Percentiles rank a stretch among this genome's conserved stretches.
Conservation (phyloP, 2,113 vertebrate genomes). For the Indicator indicator region DNA sequence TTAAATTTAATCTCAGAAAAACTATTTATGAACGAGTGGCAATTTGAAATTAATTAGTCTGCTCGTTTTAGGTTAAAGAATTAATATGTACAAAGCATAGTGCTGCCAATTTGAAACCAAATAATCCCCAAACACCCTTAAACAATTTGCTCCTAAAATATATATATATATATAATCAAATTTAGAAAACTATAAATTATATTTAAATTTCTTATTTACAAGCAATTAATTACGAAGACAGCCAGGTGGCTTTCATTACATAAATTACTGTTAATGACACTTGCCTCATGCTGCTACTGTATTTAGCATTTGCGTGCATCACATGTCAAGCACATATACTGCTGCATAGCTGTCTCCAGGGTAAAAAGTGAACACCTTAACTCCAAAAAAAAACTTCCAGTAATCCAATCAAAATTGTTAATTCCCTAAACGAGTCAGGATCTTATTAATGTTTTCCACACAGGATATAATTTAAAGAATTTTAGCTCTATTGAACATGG, state of each 20-base stretch:
- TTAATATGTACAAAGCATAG: neutral
- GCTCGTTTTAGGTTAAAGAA: slow-evolving; percentile 2
- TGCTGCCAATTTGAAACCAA: slow-evolving; percentile 9
- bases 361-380: slow-evolving; percentile 72
- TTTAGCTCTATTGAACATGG: neutral
- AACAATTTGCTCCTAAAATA: slow-evolving; percentile 69
- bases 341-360: slow-evolving; percentile 77
- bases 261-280: slow-evolving; percentile 98
- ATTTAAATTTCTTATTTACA: slow-evolving; percentile 93
- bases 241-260: slow-evolving; percentile 87
- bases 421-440: neutral
- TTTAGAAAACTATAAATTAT: slow-evolving; percentile 89
- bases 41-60: neutral
- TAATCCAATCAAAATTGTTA: neutral
- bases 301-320: slow-evolving; percentile 90
- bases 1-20: neutral
- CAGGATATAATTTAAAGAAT: neutral
- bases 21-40: neutral
- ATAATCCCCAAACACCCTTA: slow-evolving; percentile 14
- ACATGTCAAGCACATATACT: slow-evolving; percentile 82
- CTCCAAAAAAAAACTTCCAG: slow-evolving; percentile 31
- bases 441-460: slow-evolving; percentile 1
- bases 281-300: slow-evolving; percentile 91
- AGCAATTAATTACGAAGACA: slow-evolving; percentile 97
- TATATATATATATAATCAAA: slow-evolving; percentile 73